phyloP scores from a whole-genome alignment of 2,888 invertebrate species.

The Mechanitis messenoides region DNA sequence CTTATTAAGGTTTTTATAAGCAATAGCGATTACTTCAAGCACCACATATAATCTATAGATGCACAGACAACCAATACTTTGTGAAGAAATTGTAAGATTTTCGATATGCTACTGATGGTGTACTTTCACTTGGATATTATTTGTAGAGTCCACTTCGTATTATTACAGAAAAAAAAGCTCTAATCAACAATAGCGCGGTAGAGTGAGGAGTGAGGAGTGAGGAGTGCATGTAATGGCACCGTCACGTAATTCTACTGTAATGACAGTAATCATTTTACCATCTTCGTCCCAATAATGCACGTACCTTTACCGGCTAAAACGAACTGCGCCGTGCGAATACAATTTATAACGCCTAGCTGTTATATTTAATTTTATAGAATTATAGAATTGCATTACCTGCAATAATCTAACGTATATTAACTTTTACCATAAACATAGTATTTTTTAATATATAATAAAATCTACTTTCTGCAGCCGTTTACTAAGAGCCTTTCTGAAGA shows the following conservation, averaged over 20 bases:
- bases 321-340: constrained; percentile 50
- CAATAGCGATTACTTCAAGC: neutral
- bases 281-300: constrained; percentile 62
- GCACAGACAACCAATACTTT: no score
- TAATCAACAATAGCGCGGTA: constrained; percentile 45
- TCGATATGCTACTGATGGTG: no score
- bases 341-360: constrained; percentile 41
- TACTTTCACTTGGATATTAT: no score
- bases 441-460: no score
- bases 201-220: constrained; percentile 57
- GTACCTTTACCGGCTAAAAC: constrained; percentile 43
- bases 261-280: constrained; percentile 73
- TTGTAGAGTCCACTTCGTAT: constrained; percentile 31
- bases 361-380: constrained; percentile 37
- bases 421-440: no score
- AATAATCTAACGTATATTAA: neutral
- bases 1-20: constrained; percentile 25
- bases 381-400: constrained; percentile 15
- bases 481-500: no score
- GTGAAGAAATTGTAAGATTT: no score
- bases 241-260: constrained; percentile 61
- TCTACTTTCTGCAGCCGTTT: no score
- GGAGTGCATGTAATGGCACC: constrained; percentile 54
- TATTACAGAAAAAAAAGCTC: constrained; percentile 34
- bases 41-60: no score